Evolutionary conservation across 2,797 vertebrate species (phyloP).

Genomic region (Acanthurus lineatus): DNA sequence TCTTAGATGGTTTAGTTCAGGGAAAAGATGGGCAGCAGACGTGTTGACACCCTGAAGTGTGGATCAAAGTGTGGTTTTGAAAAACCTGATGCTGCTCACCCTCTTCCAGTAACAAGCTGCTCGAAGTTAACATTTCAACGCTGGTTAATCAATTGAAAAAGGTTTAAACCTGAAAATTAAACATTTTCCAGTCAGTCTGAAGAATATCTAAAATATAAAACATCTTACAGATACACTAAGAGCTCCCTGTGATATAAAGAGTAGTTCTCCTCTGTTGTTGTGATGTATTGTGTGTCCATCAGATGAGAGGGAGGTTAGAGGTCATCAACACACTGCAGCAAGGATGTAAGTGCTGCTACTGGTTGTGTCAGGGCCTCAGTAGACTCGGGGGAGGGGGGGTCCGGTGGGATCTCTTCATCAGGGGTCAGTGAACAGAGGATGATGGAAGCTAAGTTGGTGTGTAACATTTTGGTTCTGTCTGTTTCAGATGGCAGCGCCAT

Average conservation of each 20-base stretch:
- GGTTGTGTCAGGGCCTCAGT: slow-evolving; percentile 53
- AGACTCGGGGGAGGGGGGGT: slow-evolving; percentile 33
- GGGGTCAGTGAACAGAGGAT: slow-evolving; percentile 65
- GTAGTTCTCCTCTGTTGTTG: slow-evolving; percentile 8
- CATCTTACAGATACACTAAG: background rate
- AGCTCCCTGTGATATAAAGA: background rate
- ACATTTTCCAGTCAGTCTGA: background rate
- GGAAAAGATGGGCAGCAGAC: slow-evolving; percentile 18
- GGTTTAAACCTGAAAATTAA: background rate
- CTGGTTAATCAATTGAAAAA: background rate
- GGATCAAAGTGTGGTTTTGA: slow-evolving; percentile 26
- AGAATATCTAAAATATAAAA: slow-evolving; percentile 13
- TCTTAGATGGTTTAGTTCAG: too few species aligned
- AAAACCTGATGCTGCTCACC: background rate
- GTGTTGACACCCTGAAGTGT: slow-evolving; percentile 26
- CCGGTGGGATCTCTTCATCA: slow-evolving; percentile 48
- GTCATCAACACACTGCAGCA: slow-evolving; percentile 52
- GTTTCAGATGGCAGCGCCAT: slow-evolving; percentile 93
- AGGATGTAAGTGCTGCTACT: slow-evolving; percentile 34
- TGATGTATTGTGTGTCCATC: slow-evolving; percentile 37
- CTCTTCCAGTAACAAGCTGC: background rate
- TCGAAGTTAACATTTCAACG: background rate
- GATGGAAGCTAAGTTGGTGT: slow-evolving; percentile 30
- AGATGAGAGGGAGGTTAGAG: slow-evolving; percentile 54
- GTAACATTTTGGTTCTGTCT: slow-evolving; percentile 45